Base-by-base conservation (phyloP, 2,888 invertebrate species). In the Sipunculus nudus region DNA sequence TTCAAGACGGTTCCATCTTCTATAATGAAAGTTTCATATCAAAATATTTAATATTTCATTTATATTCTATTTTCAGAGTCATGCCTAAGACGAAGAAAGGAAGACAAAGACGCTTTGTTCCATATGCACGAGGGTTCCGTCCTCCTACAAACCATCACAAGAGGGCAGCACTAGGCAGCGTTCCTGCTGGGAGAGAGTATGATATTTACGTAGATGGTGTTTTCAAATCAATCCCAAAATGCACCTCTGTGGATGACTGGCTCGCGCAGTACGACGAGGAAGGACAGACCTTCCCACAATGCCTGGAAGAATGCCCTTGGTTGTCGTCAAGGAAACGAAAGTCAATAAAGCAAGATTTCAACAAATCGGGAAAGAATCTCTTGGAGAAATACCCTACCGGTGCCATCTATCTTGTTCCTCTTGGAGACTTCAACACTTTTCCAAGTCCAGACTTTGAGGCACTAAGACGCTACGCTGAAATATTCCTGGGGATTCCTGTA, bases 191-290 rank as follows among this genome's bases (percentile, higher is more conserved):
- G 8, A 40, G 38, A 53, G 40, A 53, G 50, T 41, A 48, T 39
- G 19, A 10, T 6, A 56, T 40, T 32, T 39, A 23, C 53, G 59
- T 35, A 35, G n/a, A n/a, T n/a, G n/a, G n/a, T n/a, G n/a, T 75
- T 59, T 79, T 78, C 54, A 50, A 65, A 13, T 46, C 71, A 10
- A 58, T 80, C 25, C 77, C 77, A 8, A 61, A 61, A 13, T 79
- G 80, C 19, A 68, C 68, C 16, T 65, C 65, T 47, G 60, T 72
- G 21, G 75, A 77, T 65, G 81, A 81, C 58, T 81, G 81, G 81
- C 53, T 81, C 19, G 79, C 79, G 4, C 78, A 78, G 61, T 79
- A 78, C 59, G 68, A 70, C 48, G 80, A 79, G 55, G 74, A 75
- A 26, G 78, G 79, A 4, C 81, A 81, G 63, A 77, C 75, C 1